These are phyloP conservation scores for Trypoxylus dichotomus DNA, from an alignment of 1,140 invertebrate species.

Conservation along the genomic window DNA sequence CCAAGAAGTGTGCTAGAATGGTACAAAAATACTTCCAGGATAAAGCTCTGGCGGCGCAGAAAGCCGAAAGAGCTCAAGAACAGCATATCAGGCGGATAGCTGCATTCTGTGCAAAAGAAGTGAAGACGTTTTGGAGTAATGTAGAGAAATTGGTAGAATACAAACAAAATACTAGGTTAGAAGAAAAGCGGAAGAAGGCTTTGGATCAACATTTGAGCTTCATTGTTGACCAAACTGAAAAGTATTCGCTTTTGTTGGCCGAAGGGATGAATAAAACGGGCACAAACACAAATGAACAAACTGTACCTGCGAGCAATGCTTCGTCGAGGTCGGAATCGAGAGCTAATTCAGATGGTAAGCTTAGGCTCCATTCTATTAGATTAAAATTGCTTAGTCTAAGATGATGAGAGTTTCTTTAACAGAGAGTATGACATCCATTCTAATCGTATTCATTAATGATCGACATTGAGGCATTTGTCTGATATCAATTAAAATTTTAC, in stretches of 20 bases:
- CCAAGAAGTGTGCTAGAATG: slow-evolving; percentile 90
- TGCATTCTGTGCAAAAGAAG: slow-evolving; percentile 87
- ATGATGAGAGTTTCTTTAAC: slow-evolving; percentile 13
- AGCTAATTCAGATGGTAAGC: slow-evolving; percentile 58
- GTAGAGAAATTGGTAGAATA: slow-evolving; percentile 97
- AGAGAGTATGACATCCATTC: slow-evolving; percentile 24
- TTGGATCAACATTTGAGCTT: slow-evolving; percentile 97
- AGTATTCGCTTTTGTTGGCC: slow-evolving; percentile 89
- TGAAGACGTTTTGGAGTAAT: slow-evolving; percentile 94
- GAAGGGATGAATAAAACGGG: slow-evolving; percentile 75
- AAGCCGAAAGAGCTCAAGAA: slow-evolving; percentile 91
- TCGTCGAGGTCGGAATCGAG: slow-evolving; percentile 56
- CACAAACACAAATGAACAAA: slow-evolving; percentile 7
- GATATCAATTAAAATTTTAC: no score
- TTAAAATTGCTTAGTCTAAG: background rate
- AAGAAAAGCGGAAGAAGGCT: slow-evolving; percentile 93
- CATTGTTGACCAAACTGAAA: slow-evolving; percentile 98
- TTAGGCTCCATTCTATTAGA: background rate
- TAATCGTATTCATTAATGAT: slow-evolving; percentile 12
- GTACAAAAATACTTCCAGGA: slow-evolving; percentile 96
- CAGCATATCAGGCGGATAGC: slow-evolving; percentile 85
- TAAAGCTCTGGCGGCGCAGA: slow-evolving; percentile 83
- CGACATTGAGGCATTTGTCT: slow-evolving; percentile 29
- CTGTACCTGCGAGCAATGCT: slow-evolving; percentile 36
- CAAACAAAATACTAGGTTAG: slow-evolving; percentile 88